Percentiles rank a stretch among this genome's conserved stretches.
Evolutionary conservation across 2,113 vertebrate genomes (phyloP).

Genomic region (Zosterops japonicus): DNA sequence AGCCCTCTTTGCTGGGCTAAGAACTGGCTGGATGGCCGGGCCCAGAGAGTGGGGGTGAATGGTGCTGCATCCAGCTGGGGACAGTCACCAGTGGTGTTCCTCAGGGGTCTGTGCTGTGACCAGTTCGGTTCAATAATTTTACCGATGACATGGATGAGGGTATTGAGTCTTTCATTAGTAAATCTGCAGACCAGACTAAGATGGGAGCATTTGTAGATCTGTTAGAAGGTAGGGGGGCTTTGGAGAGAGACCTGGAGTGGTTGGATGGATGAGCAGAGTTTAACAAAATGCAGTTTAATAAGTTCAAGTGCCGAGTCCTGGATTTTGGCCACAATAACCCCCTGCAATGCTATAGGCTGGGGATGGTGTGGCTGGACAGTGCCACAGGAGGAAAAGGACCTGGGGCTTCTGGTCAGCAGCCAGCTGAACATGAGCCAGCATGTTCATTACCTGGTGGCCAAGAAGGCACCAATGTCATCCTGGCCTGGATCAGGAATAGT

Average conservation of each 20-base stretch:
- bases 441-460: not conserved
- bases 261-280: not conserved
- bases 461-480: not conserved
- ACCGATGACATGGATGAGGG: not conserved
- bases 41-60: not conserved
- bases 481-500: not conserved
- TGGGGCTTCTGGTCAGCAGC: not conserved
- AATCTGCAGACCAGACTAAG: not conserved
- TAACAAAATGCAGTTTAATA: not conserved
- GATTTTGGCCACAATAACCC: not conserved
- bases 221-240: not conserved
- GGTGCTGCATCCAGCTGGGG: not conserved
- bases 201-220: not conserved
- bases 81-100: not conserved
- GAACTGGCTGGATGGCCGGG: not conserved
- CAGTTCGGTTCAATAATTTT: not conserved
- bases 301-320: not conserved
- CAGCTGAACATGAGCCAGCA: not conserved
- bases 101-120: not conserved
- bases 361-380: not conserved
- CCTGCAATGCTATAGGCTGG: not conserved
- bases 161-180: not conserved
- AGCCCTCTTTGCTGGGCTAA: not conserved
- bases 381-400: not conserved
- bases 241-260: not conserved